Conservation (phyloP, 1,140 invertebrate genomes). For the Callitettix versicolor region DNA sequence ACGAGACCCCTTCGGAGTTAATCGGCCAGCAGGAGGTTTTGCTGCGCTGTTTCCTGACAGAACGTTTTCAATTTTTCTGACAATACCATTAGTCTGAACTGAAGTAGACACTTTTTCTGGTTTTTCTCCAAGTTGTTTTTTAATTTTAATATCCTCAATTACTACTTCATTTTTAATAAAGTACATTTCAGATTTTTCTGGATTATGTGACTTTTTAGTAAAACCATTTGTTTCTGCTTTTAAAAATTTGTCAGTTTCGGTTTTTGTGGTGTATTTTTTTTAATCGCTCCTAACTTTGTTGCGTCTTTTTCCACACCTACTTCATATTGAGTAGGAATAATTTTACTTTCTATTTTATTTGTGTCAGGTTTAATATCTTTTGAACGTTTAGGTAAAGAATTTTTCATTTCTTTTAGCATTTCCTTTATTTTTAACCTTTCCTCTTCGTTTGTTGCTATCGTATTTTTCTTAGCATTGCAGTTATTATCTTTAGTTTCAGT, state of each 20-base stretch:
- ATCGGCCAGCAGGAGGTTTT: constrained; percentile 12
- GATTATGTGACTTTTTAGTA: not conserved
- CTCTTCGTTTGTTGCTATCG: constrained; percentile 33
- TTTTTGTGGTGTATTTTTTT: constrained; percentile 12
- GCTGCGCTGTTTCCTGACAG: constrained; percentile 13
- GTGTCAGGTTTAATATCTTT: constrained; percentile 19
- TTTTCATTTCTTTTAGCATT: constrained; percentile 54
- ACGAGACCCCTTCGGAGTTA: constrained; percentile 19
- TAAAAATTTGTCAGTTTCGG: not conserved
- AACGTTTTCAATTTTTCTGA: constrained; percentile 30
- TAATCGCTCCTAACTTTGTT: constrained; percentile 16
- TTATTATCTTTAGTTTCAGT: not conserved
- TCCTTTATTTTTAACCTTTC: constrained; percentile 44
- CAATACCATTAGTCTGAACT: constrained; percentile 38
- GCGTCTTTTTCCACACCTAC: no score
- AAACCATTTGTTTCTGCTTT: not conserved
- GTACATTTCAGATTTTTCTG: constrained; percentile 22
- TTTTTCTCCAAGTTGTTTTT: constrained; percentile 29
- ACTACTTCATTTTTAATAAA: constrained; percentile 25
- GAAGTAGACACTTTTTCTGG: constrained; percentile 39
- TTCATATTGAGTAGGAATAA: no score
- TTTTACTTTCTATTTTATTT: not conserved
- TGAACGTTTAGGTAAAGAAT: constrained; percentile 45
- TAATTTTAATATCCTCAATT: constrained; percentile 28
- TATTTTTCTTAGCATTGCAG: constrained; percentile 22